Evolutionary conservation across 2,888 invertebrate genomes (phyloP).

Genomic region (Dicyrtomina minuta): DNA sequence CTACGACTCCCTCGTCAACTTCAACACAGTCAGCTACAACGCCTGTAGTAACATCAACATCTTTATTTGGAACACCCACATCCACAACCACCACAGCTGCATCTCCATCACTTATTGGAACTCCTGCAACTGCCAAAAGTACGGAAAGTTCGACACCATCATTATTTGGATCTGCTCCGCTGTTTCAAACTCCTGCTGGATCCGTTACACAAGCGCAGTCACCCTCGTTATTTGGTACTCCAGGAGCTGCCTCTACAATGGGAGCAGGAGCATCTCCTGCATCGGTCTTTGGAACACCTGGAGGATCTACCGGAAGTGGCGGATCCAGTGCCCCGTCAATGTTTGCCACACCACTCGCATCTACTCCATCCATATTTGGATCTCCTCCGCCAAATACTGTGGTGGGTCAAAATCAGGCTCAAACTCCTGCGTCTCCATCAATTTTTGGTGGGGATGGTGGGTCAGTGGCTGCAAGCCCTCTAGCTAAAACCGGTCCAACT

Average conservation of each 20-base stretch:
- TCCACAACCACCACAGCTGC: not conserved
- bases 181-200: not conserved
- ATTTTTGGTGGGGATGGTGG: not conserved
- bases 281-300: slow-evolving; percentile 4
- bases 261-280: not conserved
- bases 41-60: not conserved
- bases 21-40: not conserved
- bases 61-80: slow-evolving; percentile 7
- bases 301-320: not conserved
- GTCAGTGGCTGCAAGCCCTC: not conserved
- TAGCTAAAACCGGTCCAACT: not conserved
- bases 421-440: not conserved
- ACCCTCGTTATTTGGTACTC: not conserved
- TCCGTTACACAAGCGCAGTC: not conserved
- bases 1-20: too few relatives aligned
- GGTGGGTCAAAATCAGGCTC: too few relatives aligned
- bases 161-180: slow-evolving; percentile 3
- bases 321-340: not conserved
- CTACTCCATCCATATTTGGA: slow-evolving; percentile 14
- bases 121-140: not conserved
- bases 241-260: not conserved
- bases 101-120: not conserved
- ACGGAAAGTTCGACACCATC: not conserved
- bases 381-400: not conserved
- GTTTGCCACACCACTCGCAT: too few relatives aligned